phyloP scores from a whole-genome alignment of 92 coral and sea anemone genomes.

The Hydrozoanthus gracilis region DNA sequence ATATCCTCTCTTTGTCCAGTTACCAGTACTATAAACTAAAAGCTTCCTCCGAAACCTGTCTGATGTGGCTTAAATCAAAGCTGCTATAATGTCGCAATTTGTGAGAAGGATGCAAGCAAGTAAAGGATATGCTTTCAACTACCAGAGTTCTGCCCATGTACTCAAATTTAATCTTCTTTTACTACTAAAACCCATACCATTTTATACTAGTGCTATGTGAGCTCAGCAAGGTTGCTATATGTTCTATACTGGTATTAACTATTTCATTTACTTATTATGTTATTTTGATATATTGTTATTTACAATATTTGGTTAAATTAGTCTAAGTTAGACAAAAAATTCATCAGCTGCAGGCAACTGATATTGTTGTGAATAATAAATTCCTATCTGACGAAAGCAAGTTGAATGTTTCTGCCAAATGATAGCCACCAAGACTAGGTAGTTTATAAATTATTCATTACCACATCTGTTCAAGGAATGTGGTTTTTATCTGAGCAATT shows the following conservation, averaged over 20 bases:
- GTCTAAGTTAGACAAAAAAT: constrained; percentile 8
- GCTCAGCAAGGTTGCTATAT: constrained; percentile 16
- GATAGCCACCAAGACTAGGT: background rate
- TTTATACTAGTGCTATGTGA: constrained; percentile 7
- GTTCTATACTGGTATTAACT: background rate
- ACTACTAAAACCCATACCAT: background rate
- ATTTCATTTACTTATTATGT: background rate
- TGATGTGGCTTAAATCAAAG: too few relatives aligned
- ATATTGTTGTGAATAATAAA: background rate
- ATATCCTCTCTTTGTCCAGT: too few relatives aligned
- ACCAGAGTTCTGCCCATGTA: background rate
- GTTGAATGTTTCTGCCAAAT: background rate
- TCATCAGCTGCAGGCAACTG: constrained; percentile 25
- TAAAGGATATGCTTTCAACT: background rate
- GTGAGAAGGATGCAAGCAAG: too few relatives aligned
- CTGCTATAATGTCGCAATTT: too few relatives aligned
- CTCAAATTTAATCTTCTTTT: background rate
- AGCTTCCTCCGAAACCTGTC: too few relatives aligned
- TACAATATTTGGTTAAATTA: background rate
- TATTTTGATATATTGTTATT: background rate
- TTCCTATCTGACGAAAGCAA: background rate
- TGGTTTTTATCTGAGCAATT: background rate
- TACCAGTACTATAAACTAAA: too few relatives aligned
- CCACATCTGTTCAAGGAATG: background rate
- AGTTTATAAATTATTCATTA: background rate